These are phyloP conservation scores for Aphrophora alni DNA, from an alignment of 2,888 invertebrate species.

Conservation along the genomic window DNA sequence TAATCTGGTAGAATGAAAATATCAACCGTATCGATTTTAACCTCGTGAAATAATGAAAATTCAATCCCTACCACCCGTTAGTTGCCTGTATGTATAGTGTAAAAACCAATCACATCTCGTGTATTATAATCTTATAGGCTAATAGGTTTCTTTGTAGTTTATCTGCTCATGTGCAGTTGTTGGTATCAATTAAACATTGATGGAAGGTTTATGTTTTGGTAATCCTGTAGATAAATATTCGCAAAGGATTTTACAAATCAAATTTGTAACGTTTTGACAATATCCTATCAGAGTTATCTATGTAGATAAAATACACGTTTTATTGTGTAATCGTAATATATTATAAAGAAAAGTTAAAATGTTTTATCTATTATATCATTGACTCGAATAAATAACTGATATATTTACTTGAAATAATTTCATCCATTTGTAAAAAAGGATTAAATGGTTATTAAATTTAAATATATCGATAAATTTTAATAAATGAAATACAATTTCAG, in stretches of 20 bases:
- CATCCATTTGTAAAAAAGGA: too few species aligned
- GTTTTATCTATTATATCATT: too few species aligned
- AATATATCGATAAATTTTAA: too few species aligned
- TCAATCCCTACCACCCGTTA: constrained; percentile 30
- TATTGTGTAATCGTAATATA: too few species aligned
- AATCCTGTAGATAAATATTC: neutral
- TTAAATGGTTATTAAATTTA: too few species aligned
- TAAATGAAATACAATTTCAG: too few species aligned
- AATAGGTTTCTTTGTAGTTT: constrained; percentile 29
- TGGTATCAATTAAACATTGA: neutral
- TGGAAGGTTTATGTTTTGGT: neutral
- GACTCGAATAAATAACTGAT: too few species aligned
- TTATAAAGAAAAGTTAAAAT: too few species aligned
- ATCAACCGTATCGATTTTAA: constrained; percentile 35
- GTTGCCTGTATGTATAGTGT: constrained; percentile 36
- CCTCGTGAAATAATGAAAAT: constrained; percentile 40
- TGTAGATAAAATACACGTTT: neutral
- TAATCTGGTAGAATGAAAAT: constrained; percentile 34
- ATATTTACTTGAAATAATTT: too few species aligned
- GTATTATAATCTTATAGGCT: constrained; percentile 26
- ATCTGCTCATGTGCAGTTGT: neutral
- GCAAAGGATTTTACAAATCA: neutral
- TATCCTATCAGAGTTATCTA: neutral
- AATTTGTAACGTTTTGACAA: neutral
- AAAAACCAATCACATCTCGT: constrained; percentile 39